These are phyloP conservation scores for Drosophila pallidifrons DNA, from an alignment of 1,140 invertebrate genomes.

Conservation along the genomic window DNA sequence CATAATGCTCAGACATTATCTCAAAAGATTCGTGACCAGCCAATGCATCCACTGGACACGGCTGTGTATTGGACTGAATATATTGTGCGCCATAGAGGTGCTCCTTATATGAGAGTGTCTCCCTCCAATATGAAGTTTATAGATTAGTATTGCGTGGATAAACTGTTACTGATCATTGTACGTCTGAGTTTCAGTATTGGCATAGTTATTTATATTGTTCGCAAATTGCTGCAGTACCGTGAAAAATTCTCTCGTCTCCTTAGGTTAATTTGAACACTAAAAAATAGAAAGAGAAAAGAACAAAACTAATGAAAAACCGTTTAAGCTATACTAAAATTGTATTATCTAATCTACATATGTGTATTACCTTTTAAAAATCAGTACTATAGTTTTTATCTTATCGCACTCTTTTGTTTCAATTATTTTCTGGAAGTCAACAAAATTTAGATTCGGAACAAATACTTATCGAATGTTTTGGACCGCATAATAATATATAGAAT, in stretches of 20 bases:
- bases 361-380: neutral
- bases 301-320: neutral
- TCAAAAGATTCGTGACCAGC: conserved; percentile 88
- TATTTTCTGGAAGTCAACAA: neutral
- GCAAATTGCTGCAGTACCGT: conserved; percentile 10
- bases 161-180: conserved; percentile 40
- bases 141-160: conserved; percentile 87
- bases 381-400: conserved; percentile 1
- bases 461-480: neutral
- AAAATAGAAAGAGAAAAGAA: neutral
- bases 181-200: conserved; percentile 31
- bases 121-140: conserved; percentile 86
- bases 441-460: neutral
- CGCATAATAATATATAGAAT: too few relatives aligned
- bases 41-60: conserved; percentile 87
- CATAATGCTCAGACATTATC: conserved; percentile 86
- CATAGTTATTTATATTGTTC: conserved; percentile 28
- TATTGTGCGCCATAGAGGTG: conserved; percentile 87
- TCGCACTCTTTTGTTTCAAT: neutral
- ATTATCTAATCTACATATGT: neutral
- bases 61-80: conserved; percentile 91
- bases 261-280: neutral
- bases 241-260: neutral
- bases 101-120: conserved; percentile 85
- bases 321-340: neutral